phyloP scores from a whole-genome alignment of 2,113 vertebrate species.

The Telmatochromis sp. region DNA sequence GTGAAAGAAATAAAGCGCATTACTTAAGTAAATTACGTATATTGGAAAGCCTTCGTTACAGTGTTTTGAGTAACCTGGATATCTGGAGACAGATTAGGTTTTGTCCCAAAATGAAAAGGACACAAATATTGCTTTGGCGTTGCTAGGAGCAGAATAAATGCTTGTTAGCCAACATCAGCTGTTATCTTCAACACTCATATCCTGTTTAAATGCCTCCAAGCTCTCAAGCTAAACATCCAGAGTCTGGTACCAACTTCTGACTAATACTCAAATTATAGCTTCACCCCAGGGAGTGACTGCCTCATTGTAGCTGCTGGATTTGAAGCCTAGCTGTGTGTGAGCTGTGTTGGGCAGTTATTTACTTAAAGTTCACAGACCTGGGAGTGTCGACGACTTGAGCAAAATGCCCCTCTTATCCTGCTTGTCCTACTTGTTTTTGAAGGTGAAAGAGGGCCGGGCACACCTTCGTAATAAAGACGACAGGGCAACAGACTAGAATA shows the following conservation, averaged over 20 bases:
- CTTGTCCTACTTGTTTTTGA: background rate
- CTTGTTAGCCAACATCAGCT: background rate
- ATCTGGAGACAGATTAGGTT: background rate
- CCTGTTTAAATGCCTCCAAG: background rate
- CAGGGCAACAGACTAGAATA: background rate
- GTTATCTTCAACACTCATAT: background rate
- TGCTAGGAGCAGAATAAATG: background rate
- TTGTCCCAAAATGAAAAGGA: background rate
- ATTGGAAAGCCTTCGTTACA: background rate
- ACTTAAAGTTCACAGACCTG: background rate
- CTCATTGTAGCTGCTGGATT: background rate
- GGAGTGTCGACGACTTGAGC: background rate
- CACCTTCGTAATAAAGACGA: rapidly evolving
- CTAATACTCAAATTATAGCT: background rate
- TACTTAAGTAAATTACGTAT: background rate
- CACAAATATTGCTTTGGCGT: background rate
- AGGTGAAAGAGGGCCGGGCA: background rate
- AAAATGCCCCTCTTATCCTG: background rate
- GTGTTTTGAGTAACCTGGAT: background rate
- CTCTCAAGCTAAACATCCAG: background rate
- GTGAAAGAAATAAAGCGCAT: background rate
- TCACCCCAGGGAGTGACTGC: background rate
- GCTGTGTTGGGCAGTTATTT: background rate
- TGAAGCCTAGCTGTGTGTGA: background rate
- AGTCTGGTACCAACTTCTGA: background rate